Percentiles rank a stretch among this genome's conserved stretches.
These are phyloP conservation scores for Typhlichthys subterraneus DNA, from an alignment of 2,797 vertebrate genomes.

Conservation along the genomic window DNA sequence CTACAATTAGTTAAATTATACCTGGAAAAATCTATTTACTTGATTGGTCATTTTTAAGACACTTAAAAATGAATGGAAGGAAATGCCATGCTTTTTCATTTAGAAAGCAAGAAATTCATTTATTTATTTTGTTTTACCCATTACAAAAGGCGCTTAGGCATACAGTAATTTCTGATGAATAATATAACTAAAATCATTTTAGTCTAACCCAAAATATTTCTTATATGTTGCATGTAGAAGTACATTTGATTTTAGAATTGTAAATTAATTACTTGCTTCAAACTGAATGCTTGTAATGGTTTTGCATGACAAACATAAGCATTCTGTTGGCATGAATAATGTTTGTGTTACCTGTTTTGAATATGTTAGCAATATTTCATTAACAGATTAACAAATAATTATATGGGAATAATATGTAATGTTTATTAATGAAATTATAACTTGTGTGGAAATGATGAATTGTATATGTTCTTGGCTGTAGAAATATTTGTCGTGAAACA, in stretches of 20 bases:
- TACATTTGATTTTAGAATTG: constrained; percentile 80
- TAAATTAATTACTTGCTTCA: constrained; percentile 81
- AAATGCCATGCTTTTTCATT: constrained; percentile 57
- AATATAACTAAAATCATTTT: constrained; percentile 73
- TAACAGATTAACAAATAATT: constrained; percentile 86
- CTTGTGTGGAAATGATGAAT: constrained; percentile 76
- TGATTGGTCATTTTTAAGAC: constrained; percentile 16
- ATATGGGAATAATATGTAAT: constrained; percentile 80
- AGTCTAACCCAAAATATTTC: constrained; percentile 75
- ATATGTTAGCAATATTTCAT: constrained; percentile 82
- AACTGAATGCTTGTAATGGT: constrained; percentile 76
- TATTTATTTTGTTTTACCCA: constrained; percentile 82
- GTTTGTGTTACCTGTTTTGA: constrained; percentile 82
- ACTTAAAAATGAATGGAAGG: constrained; percentile 24
- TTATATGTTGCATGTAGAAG: constrained; percentile 81
- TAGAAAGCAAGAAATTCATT: constrained; percentile 64
- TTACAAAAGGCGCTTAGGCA: constrained; percentile 69
- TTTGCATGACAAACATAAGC: constrained; percentile 85
- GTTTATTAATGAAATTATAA: constrained; percentile 84
- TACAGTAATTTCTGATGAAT: constrained; percentile 68
- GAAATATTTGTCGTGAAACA: constrained; percentile 82
- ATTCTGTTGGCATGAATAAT: constrained; percentile 82
- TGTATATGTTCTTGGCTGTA: constrained; percentile 84
- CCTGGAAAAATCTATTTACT: neutral
- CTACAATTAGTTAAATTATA: constrained; percentile 12